Percentiles rank a stretch among this genome's conserved stretches.
Conservation (phyloP, 2,888 invertebrate species). For the Cephus pulcher region DNA sequence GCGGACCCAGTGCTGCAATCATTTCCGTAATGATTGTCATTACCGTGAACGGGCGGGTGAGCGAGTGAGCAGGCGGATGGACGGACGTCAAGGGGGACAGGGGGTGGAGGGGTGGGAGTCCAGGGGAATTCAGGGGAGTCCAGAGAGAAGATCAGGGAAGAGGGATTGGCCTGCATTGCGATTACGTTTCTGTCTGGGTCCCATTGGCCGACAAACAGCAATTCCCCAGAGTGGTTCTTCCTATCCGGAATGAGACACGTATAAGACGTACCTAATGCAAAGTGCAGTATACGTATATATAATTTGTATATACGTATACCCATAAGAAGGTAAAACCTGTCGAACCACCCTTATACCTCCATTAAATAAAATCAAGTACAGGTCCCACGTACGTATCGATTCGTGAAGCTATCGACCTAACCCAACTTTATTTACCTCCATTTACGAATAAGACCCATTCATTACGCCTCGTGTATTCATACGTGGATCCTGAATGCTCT, state of each 20-base stretch:
- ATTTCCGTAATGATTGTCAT: conserved; percentile 65
- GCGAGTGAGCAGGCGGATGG: conserved; percentile 36
- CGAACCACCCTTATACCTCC: background rate
- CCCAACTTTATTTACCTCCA: background rate
- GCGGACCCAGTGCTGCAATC: conserved; percentile 61
- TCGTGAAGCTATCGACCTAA: background rate
- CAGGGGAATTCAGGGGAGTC: conserved; percentile 11
- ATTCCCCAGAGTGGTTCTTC: conserved; percentile 23
- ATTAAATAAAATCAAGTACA: background rate
- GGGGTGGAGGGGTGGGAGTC: conserved; percentile 7
- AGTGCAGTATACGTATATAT: background rate
- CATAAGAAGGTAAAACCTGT: background rate
- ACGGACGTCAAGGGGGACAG: conserved; percentile 28
- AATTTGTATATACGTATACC: too few species aligned
- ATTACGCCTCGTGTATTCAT: conserved; percentile 41
- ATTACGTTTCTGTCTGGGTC: conserved; percentile 57
- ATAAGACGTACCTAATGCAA: background rate
- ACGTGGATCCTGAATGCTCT: conserved; percentile 43
- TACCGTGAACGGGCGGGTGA: conserved; percentile 57
- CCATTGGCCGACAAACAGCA: conserved; percentile 55
- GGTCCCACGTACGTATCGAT: background rate
- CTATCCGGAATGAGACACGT: background rate
- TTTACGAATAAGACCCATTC: conserved; percentile 34
- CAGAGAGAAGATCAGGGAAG: conserved; percentile 21
- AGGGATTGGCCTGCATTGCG: conserved; percentile 56